Evolutionary conservation across 92 coral and sea anemone species (phyloP), one percentile per base, ranked within the genome.

Genomic region (Actinostola sp.): DNA sequence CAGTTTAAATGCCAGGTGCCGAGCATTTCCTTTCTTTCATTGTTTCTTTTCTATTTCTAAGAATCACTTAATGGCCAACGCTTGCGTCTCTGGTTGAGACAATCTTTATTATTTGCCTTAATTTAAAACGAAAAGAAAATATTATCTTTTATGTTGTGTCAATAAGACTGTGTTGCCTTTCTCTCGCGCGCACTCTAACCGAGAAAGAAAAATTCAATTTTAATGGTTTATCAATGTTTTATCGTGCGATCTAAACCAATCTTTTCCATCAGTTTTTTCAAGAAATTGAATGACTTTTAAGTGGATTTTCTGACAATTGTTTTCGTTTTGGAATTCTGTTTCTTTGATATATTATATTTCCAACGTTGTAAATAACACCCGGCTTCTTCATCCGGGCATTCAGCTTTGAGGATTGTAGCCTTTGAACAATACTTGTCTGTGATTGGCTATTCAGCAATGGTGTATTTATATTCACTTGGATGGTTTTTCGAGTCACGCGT

Each of bases 351-450:
- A n/a, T n/a, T 36, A 36, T 36, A n/a, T n/a, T n/a, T n/a, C n/a
- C n/a, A n/a, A n/a, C n/a, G n/a, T 20, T 10, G n/a, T 49, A n/a
- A 10, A 68, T 15, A 50, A 24, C 74, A 68, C 41, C 74, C 61
- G 74, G 62, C 74, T 19, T 8, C 13, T n/a, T 44, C 74, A 68
- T 68, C 74, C 74, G 74, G 74, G 74, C 20, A 17, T 34, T 68
- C 43, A 23, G n/a, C 0, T 12, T 1, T 6, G 39, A 27, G 19
- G 59, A 30, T 46, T 46, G 34, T 32, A n/a, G 13, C 48, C 41
- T 33, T 11, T 9, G 2, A 11, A 5, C 16, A 21, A 31, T 49
- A 17, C 21, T 51, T 26, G 1, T 9, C 8, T 23, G 11, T 68
- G 74, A 68, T 68, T 68, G 74, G 74, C 35, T 68, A 21, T 3